Evolutionary conservation across 92 coral and sea anemone genomes (phyloP).

Genomic region (Diadumene lineata): DNA sequence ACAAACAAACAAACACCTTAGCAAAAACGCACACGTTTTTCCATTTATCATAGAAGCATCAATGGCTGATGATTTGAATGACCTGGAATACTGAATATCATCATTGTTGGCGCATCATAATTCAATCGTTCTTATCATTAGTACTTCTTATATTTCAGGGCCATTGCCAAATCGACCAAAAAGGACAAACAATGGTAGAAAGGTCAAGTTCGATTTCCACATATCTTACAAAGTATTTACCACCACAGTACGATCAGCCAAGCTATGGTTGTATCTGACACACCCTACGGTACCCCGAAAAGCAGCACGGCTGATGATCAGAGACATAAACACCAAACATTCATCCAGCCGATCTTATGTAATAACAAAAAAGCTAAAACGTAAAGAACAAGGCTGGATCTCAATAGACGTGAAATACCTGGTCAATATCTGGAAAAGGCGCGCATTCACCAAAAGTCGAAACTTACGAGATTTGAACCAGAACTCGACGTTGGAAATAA

Average conservation of each 20-base stretch:
- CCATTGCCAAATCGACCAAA: conserved; percentile 18
- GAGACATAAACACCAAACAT: conserved; percentile 1
- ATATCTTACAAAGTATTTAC: conserved; percentile 38
- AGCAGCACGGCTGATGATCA: conserved; percentile 6
- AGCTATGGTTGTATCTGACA: conserved; percentile 51
- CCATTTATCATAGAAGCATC: too few relatives aligned
- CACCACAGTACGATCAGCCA: conserved; percentile 36
- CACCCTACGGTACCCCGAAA: conserved; percentile 9
- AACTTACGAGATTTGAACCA: conserved; percentile 20
- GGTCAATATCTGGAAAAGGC: conserved; percentile 45
- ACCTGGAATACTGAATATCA: not conserved
- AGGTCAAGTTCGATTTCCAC: conserved; percentile 41
- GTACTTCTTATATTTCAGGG: conserved; percentile 30
- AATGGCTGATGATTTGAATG: too few relatives aligned
- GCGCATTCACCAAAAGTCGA: too few relatives aligned
- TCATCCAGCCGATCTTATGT: conserved; percentile 6
- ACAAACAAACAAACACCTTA: too few relatives aligned
- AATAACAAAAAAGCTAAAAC: conserved; percentile 16
- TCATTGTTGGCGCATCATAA: too few relatives aligned
- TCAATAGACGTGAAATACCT: conserved; percentile 32
- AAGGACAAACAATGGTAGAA: conserved; percentile 32
- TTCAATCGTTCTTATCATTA: not conserved
- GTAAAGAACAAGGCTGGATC: conserved; percentile 42
- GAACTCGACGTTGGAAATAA: conserved; percentile 33
- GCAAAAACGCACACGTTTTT: not conserved